Evolutionary conservation across 2,888 invertebrate genomes (phyloP).

Genomic region (Lithophane ornitopus): DNA sequence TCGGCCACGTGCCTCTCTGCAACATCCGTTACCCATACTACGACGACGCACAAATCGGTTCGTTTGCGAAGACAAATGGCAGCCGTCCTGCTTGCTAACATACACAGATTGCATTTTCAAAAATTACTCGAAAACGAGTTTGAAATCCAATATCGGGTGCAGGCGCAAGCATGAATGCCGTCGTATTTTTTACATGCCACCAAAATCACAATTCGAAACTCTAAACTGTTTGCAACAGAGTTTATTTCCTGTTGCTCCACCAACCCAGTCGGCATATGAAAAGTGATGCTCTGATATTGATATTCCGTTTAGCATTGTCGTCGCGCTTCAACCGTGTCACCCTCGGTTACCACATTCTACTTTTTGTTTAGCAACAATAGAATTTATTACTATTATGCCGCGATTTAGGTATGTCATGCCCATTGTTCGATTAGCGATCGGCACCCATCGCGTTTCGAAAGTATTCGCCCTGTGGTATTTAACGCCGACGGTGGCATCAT

Average conservation of each 20-base stretch:
- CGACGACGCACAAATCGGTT: conserved; percentile 89
- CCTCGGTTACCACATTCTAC: conserved; percentile 72
- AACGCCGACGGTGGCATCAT: conserved; percentile 86
- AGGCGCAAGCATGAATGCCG: conserved; percentile 69
- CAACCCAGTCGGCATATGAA: conserved; percentile 71
- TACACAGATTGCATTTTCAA: conserved; percentile 84
- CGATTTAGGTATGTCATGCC: conserved; percentile 77
- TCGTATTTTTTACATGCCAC: conserved; percentile 71
- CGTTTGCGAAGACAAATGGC: conserved; percentile 90
- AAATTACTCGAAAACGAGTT: conserved; percentile 85
- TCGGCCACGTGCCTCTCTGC: conserved; percentile 83
- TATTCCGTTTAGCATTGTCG: conserved; percentile 77
- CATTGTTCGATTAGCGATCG: conserved; percentile 87
- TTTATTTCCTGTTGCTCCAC: conserved; percentile 64
- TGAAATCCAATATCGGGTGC: conserved; percentile 82
- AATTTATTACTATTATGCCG: conserved; percentile 76
- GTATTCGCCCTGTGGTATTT: conserved; percentile 84
- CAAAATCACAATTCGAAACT: conserved; percentile 61
- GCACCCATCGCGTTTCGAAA: conserved; percentile 78
- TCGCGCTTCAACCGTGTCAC: conserved; percentile 80
- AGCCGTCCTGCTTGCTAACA: conserved; percentile 79
- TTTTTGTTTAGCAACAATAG: conserved; percentile 83
- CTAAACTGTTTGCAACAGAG: conserved; percentile 48
- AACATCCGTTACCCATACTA: conserved; percentile 88
- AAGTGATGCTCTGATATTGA: conserved; percentile 77